Percentiles rank a stretch among this genome's conserved stretches.
phyloP scores from a whole-genome alignment of 2,888 invertebrate genomes.

The Apoderus coryli region DNA sequence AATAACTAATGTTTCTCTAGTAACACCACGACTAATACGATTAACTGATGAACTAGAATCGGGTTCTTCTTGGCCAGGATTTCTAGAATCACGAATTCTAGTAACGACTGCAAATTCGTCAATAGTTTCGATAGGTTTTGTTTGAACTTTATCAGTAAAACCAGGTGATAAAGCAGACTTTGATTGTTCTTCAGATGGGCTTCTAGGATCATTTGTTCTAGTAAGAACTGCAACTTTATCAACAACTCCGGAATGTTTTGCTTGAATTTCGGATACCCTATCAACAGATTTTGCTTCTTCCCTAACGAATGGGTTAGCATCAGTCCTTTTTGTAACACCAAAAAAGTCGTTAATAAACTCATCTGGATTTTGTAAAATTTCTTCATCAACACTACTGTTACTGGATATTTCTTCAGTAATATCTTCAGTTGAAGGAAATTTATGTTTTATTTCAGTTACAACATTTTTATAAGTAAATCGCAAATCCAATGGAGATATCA shows the following conservation, averaged over 20 bases:
- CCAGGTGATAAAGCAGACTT: too few relatives aligned
- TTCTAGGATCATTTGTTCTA: not conserved
- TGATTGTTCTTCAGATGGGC: not conserved
- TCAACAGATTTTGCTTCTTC: too few relatives aligned
- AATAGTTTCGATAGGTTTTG: too few relatives aligned
- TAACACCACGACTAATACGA: conserved; percentile 6
- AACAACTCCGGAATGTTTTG: not conserved
- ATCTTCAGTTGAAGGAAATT: conserved; percentile 14
- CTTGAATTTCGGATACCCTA: conserved; percentile 1
- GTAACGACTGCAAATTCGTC: too few relatives aligned
- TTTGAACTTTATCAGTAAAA: conserved; percentile 1
- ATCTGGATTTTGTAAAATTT: conserved; percentile 9
- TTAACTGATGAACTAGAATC: not conserved
- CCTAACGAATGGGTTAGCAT: too few relatives aligned
- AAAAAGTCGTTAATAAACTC: conserved; percentile 16
- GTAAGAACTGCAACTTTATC: not conserved
- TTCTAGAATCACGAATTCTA: too few relatives aligned
- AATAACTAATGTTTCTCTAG: too few relatives aligned
- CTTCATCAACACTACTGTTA: conserved; percentile 4
- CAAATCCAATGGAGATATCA: conserved; percentile 17
- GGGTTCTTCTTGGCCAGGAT: conserved; percentile 2
- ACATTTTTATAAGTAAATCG: conserved; percentile 20
- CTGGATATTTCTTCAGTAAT: conserved; percentile 4
- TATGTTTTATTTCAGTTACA: conserved; percentile 22
- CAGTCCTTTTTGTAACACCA: conserved; percentile 1